Evolutionary conservation across 2,888 invertebrate species (phyloP), one percentile per base, ranked within the genome.

Genomic region (Heliconius ismenius): DNA sequence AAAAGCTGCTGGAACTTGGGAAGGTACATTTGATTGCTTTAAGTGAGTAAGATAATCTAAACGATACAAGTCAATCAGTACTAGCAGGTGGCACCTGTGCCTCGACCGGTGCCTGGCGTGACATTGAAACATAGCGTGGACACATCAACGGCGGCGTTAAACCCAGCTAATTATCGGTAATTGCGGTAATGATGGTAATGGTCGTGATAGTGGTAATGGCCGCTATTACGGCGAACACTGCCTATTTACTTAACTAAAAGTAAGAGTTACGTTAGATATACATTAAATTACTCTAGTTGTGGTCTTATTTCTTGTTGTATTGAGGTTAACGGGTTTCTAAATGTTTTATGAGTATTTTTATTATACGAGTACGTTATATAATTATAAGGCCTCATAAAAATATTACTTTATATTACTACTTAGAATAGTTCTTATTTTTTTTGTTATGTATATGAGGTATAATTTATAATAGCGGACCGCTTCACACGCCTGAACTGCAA

Each of bases 111-210:
- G 10, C 15, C 62, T 26, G 24, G 26, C 24, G 32, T 32, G 7
- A 9, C 32, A 13, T 62, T 62, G 62, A 26, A 24, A 7, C 62
- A 15, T 2, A 62, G 26, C 11, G 62, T 26, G 62, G 24, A 62
- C 15, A 15, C 39, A 67, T 58, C 72, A 65, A 49, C 13, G 64
- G 28, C 26, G 39, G 28, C 36, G 39, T 36, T 76, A 72, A 76
- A 28, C 36, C 65, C 43, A 24, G 62, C 69, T 76, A 76, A 76
- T 76, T 72, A 65, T 72, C 32, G 63, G 49, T 62, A 62, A 28
- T 26, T 24, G 62, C 68, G 63, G 62, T 60, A 60, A 60, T 24
- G 60, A 13, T 2, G 24, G 60, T 49, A 49, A 49, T 49, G 32
- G 32, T 32, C 1, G 32, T 58, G 21, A 58, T n/a, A 24, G 62